Conservation (phyloP, 2,888 invertebrate species). For the Tetanocera ferruginea region DNA sequence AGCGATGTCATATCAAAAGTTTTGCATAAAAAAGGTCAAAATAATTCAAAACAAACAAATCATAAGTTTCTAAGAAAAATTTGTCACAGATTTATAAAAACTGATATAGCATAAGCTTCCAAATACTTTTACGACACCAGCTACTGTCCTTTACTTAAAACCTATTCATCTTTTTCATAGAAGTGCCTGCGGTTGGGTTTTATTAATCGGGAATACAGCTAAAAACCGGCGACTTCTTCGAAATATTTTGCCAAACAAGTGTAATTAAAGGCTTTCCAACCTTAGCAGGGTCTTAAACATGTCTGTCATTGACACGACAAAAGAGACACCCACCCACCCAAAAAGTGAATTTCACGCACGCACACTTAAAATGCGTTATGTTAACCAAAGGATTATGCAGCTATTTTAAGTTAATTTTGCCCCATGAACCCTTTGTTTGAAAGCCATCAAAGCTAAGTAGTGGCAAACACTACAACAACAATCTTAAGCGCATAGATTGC, state of each 20-base stretch:
- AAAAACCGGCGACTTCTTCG: no score
- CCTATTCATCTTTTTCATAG: no score
- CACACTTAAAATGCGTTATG: neutral
- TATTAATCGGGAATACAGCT: no score
- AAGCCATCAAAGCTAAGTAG: neutral
- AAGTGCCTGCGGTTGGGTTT: no score
- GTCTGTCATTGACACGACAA: neutral
- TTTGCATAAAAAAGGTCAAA: no score
- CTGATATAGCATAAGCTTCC: no score
- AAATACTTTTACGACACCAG: no score
- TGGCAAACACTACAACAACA: neutral
- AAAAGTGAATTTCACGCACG: neutral
- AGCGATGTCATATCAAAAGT: no score
- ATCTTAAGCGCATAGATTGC: neutral
- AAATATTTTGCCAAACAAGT: neutral
- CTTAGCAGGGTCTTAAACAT: neutral
- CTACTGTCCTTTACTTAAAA: no score
- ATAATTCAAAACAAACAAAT: no score
- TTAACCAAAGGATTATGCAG: slow-evolving; percentile 5
- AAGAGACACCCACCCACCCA: neutral
- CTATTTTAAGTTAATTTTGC: neutral
- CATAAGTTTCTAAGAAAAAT: no score
- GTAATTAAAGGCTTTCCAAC: slow-evolving; percentile 1
- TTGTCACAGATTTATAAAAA: no score
- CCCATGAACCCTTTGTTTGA: neutral